Evolutionary conservation across 2,888 invertebrate species (phyloP), one percentile per base, ranked within the genome.

Genomic region (Drosophila mercatorum): DNA sequence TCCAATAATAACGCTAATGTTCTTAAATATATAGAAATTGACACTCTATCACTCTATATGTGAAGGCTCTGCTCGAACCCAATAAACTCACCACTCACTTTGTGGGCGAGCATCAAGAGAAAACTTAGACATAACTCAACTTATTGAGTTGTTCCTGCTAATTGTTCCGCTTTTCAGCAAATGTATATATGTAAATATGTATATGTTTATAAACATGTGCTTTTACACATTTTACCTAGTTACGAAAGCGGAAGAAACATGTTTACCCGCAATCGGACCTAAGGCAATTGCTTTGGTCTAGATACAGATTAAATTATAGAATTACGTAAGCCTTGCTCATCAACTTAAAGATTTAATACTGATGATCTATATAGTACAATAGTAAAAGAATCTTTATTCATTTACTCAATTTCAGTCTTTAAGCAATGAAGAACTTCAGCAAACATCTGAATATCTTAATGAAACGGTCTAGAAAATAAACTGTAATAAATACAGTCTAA

Each of bases 161-260:
- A 51, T 36, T 12, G 51, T 36, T 51, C 51, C 12, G 51, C 51
- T 51, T 51, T 36, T 17, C 17, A 11, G 2, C 34, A 34, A 31
- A 51, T 34, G 5, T 34, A 6, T 51, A 17, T 5, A 17, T 6
- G 17, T 17, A 17, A n/a, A 5, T 28, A 5, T 28, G 3, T 14
- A 10, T 17, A 34, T 34, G 34, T 34, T 31, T 51, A 17, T 17
- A 34, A n/a, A 28, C 8, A 14, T 28, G 14, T 28, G 51, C 22
- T 22, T 46, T 6, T 26, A 12, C 5, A 34, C 51, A n/a, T 31
- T n/a, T 44, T 22, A 5, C 41, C 2, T 17, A 26, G 46, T 46
- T 31, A 34, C n/a, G n/a, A 51, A 51, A 51, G 34, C 8, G 34
- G n/a, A n/a, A 17, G 44, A 44, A 44, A 44, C 44, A 44, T 44